Evolutionary conservation across 2,113 vertebrate species (phyloP).

Genomic region (Leptobrachium leishanense): DNA sequence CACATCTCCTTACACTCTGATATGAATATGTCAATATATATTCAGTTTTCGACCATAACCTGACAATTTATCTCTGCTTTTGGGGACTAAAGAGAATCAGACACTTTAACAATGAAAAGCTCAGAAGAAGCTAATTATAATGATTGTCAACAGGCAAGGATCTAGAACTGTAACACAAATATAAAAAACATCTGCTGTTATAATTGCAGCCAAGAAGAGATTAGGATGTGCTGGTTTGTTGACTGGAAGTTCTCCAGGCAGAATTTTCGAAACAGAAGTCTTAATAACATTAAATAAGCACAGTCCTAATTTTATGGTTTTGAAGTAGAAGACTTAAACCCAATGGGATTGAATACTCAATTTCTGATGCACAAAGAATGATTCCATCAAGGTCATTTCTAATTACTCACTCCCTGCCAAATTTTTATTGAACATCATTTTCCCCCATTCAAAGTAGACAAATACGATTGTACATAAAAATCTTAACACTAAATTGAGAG

Average conservation of each 20-base stretch:
- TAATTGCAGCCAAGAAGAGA: slow-evolving; percentile 16
- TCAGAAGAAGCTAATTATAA: slow-evolving; percentile 15
- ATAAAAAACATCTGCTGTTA: slow-evolving; percentile 38
- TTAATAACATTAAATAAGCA: slow-evolving; percentile 32
- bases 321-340: slow-evolving; percentile 24
- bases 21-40: no score
- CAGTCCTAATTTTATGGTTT: slow-evolving; percentile 37
- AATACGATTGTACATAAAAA: no score
- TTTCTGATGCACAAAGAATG: slow-evolving; percentile 27
- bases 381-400: neutral
- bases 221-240: slow-evolving; percentile 13
- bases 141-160: slow-evolving; percentile 29
- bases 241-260: slow-evolving; percentile 27
- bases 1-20: no score
- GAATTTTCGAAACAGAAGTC: slow-evolving; percentile 44
- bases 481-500: no score
- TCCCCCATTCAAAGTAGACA: no score
- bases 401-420: neutral
- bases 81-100: no score
- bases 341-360: slow-evolving; percentile 12
- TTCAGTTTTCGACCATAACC: no score
- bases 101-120: no score
- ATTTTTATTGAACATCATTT: no score
- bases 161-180: slow-evolving; percentile 24
- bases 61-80: no score